Conservation (phyloP, 2,797 vertebrate species). For the Toxotes lorentzi region DNA sequence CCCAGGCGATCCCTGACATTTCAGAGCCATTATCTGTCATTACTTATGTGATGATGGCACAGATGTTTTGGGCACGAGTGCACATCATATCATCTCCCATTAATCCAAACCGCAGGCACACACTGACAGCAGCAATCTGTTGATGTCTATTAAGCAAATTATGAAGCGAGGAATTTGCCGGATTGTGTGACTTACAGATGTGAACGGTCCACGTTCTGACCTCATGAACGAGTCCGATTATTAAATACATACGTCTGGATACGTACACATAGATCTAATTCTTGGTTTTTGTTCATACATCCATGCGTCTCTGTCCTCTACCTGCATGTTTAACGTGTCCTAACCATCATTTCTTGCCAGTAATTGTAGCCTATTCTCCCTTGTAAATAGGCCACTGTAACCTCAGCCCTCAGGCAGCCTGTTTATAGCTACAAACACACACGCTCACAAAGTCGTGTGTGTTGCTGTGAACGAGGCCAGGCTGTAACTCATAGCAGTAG, state of each 20-base stretch:
- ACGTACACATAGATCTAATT: too few species aligned
- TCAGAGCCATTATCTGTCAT: conserved; percentile 26
- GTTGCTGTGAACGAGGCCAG: conserved; percentile 56
- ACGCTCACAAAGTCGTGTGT: neutral
- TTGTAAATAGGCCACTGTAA: conserved; percentile 69
- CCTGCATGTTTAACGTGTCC: conserved; percentile 20
- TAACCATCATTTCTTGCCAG: neutral
- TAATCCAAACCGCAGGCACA: conserved; percentile 44
- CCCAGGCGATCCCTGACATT: conserved; percentile 18
- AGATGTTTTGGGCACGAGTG: conserved; percentile 57
- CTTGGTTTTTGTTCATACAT: too few species aligned
- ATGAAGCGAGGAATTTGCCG: conserved; percentile 31
- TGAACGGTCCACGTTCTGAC: conserved; percentile 12
- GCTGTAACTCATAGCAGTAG: conserved; percentile 51
- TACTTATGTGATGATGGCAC: conserved; percentile 48
- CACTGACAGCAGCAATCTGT: conserved; percentile 55
- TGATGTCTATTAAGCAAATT: conserved; percentile 57
- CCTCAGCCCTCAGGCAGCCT: conserved; percentile 48
- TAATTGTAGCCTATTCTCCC: conserved; percentile 44
- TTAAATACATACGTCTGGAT: neutral
- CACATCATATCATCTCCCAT: conserved; percentile 39
- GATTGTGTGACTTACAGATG: conserved; percentile 49
- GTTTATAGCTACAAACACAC: neutral
- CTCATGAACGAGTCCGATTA: neutral
- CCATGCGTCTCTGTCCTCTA: conserved; percentile 16